A percentile compares a stretch with the other conserved stretches of the same genome.
These are phyloP conservation scores for Pharmacophagus antenor DNA, from an alignment of 2,888 invertebrate genomes.

Conservation along the genomic window DNA sequence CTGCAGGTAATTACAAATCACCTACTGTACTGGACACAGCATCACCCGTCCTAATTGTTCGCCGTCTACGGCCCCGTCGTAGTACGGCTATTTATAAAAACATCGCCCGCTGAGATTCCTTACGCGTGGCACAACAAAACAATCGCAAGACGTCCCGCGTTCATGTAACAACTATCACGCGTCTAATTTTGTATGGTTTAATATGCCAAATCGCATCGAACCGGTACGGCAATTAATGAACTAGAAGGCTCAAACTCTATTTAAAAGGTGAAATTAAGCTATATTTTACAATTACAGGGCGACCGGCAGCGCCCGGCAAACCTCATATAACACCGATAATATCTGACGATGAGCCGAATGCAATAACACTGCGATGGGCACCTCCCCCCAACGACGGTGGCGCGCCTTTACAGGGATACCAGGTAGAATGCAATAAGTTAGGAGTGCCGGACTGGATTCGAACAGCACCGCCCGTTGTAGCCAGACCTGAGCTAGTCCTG, in stretches of 20 bases:
- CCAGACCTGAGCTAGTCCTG: slow-evolving; percentile 87
- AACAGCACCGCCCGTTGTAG: slow-evolving; percentile 87
- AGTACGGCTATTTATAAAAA: slow-evolving; percentile 72
- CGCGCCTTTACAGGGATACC: slow-evolving; percentile 90
- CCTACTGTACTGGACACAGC: slow-evolving; percentile 34
- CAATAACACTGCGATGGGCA: slow-evolving; percentile 91
- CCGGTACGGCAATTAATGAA: slow-evolving; percentile 41
- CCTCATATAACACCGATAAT: slow-evolving; percentile 88
- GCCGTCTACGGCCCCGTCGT: slow-evolving; percentile 48
- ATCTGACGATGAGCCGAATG: slow-evolving; percentile 88
- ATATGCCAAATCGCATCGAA: slow-evolving; percentile 57
- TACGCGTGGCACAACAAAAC: slow-evolving; percentile 79
- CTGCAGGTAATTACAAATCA: slow-evolving; percentile 84
- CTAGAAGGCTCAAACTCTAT: slow-evolving; percentile 39
- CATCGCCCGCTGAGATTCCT: slow-evolving; percentile 67
- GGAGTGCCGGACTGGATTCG: slow-evolving; percentile 92
- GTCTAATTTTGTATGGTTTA: slow-evolving; percentile 71
- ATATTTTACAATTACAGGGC: slow-evolving; percentile 77
- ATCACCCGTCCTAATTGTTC: slow-evolving; percentile 33
- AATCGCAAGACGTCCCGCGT: slow-evolving; percentile 72
- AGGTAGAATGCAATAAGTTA: slow-evolving; percentile 85
- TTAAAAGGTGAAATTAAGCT: not conserved
- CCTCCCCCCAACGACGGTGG: slow-evolving; percentile 92
- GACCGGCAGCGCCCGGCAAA: slow-evolving; percentile 90
- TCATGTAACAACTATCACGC: slow-evolving; percentile 74